Evolutionary conservation across 1,140 invertebrate species (phyloP).

Genomic region (Heliothis virescens): DNA sequence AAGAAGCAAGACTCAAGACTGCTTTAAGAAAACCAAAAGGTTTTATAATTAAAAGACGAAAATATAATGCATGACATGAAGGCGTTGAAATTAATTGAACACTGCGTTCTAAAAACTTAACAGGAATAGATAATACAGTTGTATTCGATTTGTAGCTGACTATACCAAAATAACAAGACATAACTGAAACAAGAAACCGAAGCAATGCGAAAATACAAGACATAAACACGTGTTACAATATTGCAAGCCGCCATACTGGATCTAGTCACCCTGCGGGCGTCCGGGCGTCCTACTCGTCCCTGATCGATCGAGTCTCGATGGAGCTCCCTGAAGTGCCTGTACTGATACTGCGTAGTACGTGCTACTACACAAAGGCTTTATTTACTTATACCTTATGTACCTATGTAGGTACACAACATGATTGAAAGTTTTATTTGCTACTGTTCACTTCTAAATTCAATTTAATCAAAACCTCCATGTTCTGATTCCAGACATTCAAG

Average conservation of each 20-base stretch:
- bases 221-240: constrained; percentile 25
- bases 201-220: background rate
- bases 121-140: no score
- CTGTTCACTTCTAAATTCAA: background rate
- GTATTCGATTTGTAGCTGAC: no score
- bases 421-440: background rate
- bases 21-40: no score
- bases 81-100: no score
- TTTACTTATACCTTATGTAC: background rate
- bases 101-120: no score
- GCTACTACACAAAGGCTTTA: background rate
- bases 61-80: background rate
- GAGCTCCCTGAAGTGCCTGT: constrained; percentile 51
- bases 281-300: constrained; percentile 14
- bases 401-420: background rate
- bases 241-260: constrained; percentile 27
- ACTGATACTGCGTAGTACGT: background rate
- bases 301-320: constrained; percentile 74
- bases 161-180: background rate
- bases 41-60: background rate
- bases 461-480: background rate
- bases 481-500: background rate
- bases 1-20: background rate
- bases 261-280: constrained; percentile 15
- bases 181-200: background rate